phyloP scores from a whole-genome alignment of 1,140 invertebrate species.

The Megathymus violae region DNA sequence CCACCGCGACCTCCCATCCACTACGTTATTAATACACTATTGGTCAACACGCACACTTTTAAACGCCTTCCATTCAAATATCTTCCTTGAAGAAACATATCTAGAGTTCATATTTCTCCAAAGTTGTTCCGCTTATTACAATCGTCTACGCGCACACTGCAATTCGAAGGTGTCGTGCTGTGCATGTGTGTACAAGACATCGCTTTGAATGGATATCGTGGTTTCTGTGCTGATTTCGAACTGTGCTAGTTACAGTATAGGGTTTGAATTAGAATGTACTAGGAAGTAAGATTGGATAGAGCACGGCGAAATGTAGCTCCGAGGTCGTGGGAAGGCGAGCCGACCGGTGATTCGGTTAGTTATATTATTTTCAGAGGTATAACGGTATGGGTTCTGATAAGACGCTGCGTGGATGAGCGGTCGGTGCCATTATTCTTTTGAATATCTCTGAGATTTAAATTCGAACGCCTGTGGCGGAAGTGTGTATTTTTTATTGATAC shows the following conservation, averaged over 20 bases:
- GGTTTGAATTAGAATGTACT: constrained; percentile 49
- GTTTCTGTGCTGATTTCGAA: constrained; percentile 47
- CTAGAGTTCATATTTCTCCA: constrained; percentile 47
- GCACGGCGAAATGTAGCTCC: constrained; percentile 72
- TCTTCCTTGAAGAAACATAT: constrained; percentile 39
- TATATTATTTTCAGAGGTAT: constrained; percentile 70
- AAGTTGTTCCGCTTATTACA: constrained; percentile 46
- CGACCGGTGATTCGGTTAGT: constrained; percentile 69
- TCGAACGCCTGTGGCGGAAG: constrained; percentile 10
- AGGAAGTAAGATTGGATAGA: constrained; percentile 79
- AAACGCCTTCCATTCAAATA: constrained; percentile 28
- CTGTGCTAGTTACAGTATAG: constrained; percentile 38
- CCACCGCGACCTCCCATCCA: constrained; percentile 63
- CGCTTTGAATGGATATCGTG: constrained; percentile 64
- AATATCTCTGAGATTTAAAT: constrained; percentile 14
- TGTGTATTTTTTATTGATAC: constrained; percentile 15
- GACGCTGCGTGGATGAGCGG: constrained; percentile 43
- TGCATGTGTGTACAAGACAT: constrained; percentile 65
- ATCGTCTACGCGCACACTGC: constrained; percentile 56
- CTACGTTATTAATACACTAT: constrained; percentile 66
- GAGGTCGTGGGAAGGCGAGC: constrained; percentile 76
- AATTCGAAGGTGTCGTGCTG: constrained; percentile 59
- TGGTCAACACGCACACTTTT: constrained; percentile 68
- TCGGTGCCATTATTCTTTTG: constrained; percentile 20
- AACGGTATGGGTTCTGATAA: constrained; percentile 75